Conservation (phyloP, 2,113 vertebrate genomes). For the Corythornis vintsioides region DNA sequence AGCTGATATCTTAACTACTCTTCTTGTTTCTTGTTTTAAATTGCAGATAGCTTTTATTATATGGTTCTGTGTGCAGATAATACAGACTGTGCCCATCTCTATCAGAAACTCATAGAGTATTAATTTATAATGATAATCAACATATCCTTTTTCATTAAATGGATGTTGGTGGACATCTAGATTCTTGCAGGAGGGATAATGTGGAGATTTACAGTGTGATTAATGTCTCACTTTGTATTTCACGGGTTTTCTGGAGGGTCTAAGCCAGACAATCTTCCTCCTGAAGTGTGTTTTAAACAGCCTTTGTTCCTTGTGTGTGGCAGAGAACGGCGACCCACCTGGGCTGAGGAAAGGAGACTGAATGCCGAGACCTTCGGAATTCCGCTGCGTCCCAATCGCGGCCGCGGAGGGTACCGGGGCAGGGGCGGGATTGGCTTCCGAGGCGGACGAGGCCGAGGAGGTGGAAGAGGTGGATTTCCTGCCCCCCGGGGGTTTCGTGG, state of each 20-base stretch:
- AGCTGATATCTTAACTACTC: background rate
- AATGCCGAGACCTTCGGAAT: slow-evolving; percentile 97
- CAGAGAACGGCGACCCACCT: slow-evolving; percentile 93
- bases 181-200: background rate
- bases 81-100: background rate
- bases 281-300: background rate
- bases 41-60: background rate
- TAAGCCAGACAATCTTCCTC: background rate
- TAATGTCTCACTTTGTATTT: background rate
- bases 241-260: background rate
- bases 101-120: background rate
- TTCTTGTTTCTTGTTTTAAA: background rate
- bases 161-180: background rate
- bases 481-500: slow-evolving; percentile 89
- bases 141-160: background rate
- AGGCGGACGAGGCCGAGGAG: slow-evolving; percentile 83
- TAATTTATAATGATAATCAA: background rate
- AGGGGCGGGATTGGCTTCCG: slow-evolving; percentile 88
- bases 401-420: slow-evolving; percentile 89
- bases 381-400: slow-evolving; percentile 88
- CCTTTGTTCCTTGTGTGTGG: background rate
- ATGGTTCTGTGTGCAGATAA: background rate
- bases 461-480: slow-evolving; percentile 82
- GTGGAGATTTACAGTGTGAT: background rate
- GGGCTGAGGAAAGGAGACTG: slow-evolving; percentile 95